Percentiles rank a stretch among this genome's conserved stretches.
phyloP scores from a whole-genome alignment of 2,888 invertebrate species.

The Philopedon plagiatum region DNA sequence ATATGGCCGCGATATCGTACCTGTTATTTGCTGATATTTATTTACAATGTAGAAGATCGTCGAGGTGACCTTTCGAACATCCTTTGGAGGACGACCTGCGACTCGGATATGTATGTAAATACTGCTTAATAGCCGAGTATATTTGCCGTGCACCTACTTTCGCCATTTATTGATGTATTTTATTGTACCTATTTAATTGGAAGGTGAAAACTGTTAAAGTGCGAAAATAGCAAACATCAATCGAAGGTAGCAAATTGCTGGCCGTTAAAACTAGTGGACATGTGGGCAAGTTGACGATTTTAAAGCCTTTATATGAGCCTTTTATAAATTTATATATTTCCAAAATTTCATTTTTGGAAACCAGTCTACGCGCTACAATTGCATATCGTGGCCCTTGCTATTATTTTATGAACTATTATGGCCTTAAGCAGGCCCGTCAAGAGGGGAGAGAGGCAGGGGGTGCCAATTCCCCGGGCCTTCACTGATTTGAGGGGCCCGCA shows the following conservation, averaged over 20 bases:
- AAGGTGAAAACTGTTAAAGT: slow-evolving; percentile 3
- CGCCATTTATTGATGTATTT: slow-evolving; percentile 34
- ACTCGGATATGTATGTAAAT: slow-evolving; percentile 19
- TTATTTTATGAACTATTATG: too few relatives aligned
- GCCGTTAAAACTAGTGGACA: background rate
- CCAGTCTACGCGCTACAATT: too few relatives aligned
- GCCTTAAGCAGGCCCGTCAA: too few relatives aligned
- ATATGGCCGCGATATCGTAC: slow-evolving; percentile 33
- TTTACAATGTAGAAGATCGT: slow-evolving; percentile 40
- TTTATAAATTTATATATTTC: too few relatives aligned
- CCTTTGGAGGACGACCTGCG: slow-evolving; percentile 42
- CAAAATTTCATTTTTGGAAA: too few relatives aligned
- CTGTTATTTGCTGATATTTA: slow-evolving; percentile 38
- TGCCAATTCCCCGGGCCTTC: too few relatives aligned
- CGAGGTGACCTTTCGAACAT: slow-evolving; percentile 43
- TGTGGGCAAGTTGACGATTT: background rate
- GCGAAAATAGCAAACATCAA: too few relatives aligned
- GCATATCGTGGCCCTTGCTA: too few relatives aligned
- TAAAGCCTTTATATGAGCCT: too few relatives aligned
- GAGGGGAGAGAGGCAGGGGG: too few relatives aligned
- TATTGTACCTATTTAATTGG: slow-evolving; percentile 38
- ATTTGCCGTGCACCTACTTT: slow-evolving; percentile 27
- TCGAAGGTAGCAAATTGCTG: background rate
- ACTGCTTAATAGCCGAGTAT: slow-evolving; percentile 32
- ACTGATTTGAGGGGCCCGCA: too few relatives aligned